Percentiles rank a stretch among this genome's conserved stretches.
Evolutionary conservation across 2,888 invertebrate species (phyloP).

Genomic region (Icerya purchasi): DNA sequence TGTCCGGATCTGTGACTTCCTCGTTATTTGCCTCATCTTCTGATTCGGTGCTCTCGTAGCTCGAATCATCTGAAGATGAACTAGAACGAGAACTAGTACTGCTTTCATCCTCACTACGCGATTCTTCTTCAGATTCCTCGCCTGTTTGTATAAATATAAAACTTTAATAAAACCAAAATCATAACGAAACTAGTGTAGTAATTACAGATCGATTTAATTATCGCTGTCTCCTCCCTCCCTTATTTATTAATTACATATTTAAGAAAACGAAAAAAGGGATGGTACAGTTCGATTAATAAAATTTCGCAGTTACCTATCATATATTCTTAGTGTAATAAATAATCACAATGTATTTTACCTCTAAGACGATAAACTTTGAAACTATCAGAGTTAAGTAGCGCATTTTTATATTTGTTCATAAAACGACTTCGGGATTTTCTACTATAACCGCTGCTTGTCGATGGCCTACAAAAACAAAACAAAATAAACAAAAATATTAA

Average conservation of each 20-base stretch:
- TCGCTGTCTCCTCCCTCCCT: too few species aligned
- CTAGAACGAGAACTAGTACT: constrained; percentile 29
- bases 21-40: constrained; percentile 23
- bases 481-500: too few species aligned
- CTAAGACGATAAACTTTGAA: constrained; percentile 29
- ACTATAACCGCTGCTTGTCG: too few species aligned
- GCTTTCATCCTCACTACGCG: constrained; percentile 26
- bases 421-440: too few species aligned
- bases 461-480: constrained; percentile 6
- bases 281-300: too few species aligned
- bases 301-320: too few species aligned
- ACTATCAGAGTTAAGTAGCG: constrained; percentile 25
- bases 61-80: constrained; percentile 24
- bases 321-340: too few species aligned
- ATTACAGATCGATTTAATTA: too few species aligned
- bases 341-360: too few species aligned
- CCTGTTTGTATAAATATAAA: background rate
- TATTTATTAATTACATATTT: background rate
- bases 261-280: background rate
- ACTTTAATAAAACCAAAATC: background rate
- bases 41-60: background rate
- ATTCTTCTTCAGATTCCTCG: constrained; percentile 27
- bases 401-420: too few species aligned
- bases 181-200: too few species aligned
- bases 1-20: constrained; percentile 18